Base-by-base conservation (phyloP, 2,113 vertebrate species). In the Atlantisia rogersi region DNA sequence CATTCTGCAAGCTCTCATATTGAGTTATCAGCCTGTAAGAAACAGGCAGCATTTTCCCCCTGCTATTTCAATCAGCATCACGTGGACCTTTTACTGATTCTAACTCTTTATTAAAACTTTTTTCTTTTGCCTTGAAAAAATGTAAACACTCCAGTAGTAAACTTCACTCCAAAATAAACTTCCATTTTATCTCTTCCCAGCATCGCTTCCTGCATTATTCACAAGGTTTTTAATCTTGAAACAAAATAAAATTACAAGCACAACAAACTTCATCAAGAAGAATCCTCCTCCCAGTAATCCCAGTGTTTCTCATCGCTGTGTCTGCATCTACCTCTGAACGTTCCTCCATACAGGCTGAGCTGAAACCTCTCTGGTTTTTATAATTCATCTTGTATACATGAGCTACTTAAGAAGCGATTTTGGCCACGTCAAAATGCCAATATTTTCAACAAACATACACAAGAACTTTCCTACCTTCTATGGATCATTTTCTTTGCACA, bases 71-170 rank as follows among this genome's bases (percentile, higher is more conserved):
- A 42, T 75, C 75, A 70, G 59, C 81, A 52, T 55, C 75, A 59
- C 28, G 85, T 53, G 69, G 90, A 64, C 16, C 15, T 80, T 86
- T 88, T 73, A 91, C 74, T 90, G 82, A 94, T 94, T 95, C 65
- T 73, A 92, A 65, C 68, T 69, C 64, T 82, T 85, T 65, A 77
- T 26, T 86, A 91, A 91, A 93, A 75, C 92, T 94, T 95, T 64
- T 73, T 94, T 95, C 21, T 94, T 95, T 94, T 75, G 74, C 64
- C 77, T 59, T 55, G 88, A 89, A 96, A 96, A 95, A 94, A 95
- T 39, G 92, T 96, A 95, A 92, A 95, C 82, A 82, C 95, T 81
- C 96, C 68, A 81, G 88, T 86, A 96, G 89, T 92, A 97, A 95
- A 97, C 90, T 97, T 93, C 56, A 88, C 60, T 95, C 92, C 85